Conservation (phyloP, 2,113 vertebrate genomes). For the Dryoscopus gambensis region DNA sequence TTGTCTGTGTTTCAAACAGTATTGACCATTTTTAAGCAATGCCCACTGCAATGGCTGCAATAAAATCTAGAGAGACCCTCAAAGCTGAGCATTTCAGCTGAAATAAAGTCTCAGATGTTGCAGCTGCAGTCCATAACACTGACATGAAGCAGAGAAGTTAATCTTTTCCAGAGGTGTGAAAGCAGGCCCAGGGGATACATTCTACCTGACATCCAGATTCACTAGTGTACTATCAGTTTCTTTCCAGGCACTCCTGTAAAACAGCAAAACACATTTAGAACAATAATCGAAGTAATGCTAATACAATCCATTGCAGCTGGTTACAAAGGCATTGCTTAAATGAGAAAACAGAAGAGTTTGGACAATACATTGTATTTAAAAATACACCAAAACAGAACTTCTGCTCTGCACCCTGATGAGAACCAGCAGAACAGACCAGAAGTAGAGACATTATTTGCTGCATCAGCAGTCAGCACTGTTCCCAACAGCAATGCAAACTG, state of each 20-base stretch:
- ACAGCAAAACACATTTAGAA: background rate
- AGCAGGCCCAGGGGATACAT: background rate
- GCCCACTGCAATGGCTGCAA: background rate
- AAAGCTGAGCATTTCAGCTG: background rate
- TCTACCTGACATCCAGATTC: background rate
- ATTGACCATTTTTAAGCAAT: background rate
- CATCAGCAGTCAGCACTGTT: background rate
- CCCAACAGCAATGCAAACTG: background rate
- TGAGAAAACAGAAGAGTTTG: background rate
- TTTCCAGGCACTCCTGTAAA: background rate
- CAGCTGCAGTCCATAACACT: background rate
- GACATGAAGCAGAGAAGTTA: background rate
- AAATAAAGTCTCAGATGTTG: background rate
- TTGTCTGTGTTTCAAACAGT: background rate
- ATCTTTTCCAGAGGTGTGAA: background rate
- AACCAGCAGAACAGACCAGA: background rate
- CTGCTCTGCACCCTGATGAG: background rate
- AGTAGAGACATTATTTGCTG: background rate
- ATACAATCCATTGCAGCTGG: background rate
- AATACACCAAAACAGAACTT: background rate
- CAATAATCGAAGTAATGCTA: background rate
- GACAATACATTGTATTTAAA: background rate
- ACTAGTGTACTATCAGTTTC: background rate
- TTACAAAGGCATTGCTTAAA: background rate
- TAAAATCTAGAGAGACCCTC: background rate